phyloP scores from a whole-genome alignment of 2,113 vertebrate genomes.

The Channa maculata region DNA sequence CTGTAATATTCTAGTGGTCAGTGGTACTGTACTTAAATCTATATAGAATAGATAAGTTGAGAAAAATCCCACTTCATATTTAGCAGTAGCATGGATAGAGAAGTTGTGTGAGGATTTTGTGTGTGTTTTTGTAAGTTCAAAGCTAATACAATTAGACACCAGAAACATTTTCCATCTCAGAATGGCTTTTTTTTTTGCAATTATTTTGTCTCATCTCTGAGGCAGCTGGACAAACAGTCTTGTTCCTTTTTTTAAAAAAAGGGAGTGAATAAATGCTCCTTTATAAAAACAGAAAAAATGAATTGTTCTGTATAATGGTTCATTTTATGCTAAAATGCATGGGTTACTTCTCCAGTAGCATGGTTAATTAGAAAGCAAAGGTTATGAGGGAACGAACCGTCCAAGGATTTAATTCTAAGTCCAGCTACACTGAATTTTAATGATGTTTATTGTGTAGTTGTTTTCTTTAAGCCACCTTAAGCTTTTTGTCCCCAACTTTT shows the following conservation, averaged over 20 bases:
- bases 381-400: slow-evolving; percentile 53
- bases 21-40: background rate
- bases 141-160: background rate
- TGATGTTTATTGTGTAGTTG: slow-evolving; percentile 71
- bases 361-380: slow-evolving; percentile 64
- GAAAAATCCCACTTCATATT: background rate
- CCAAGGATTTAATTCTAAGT: slow-evolving; percentile 62
- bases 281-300: background rate
- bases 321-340: slow-evolving; percentile 43
- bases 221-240: background rate
- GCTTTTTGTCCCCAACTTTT: slow-evolving; percentile 63
- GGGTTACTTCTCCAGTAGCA: background rate
- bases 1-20: background rate
- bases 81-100: background rate
- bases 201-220: background rate
- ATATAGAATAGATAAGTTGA: background rate
- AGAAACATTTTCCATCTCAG: background rate
- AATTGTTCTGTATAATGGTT: slow-evolving; percentile 34
- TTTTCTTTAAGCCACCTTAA: slow-evolving; percentile 70
- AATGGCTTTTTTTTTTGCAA: background rate
- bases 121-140: too few species aligned
- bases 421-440: slow-evolving; percentile 60
- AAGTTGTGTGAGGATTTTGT: too few species aligned
- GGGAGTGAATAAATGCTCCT: background rate
- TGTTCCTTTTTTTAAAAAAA: background rate